Base-by-base conservation (phyloP, 2,888 invertebrate genomes). In the Monochamus alternatus region DNA sequence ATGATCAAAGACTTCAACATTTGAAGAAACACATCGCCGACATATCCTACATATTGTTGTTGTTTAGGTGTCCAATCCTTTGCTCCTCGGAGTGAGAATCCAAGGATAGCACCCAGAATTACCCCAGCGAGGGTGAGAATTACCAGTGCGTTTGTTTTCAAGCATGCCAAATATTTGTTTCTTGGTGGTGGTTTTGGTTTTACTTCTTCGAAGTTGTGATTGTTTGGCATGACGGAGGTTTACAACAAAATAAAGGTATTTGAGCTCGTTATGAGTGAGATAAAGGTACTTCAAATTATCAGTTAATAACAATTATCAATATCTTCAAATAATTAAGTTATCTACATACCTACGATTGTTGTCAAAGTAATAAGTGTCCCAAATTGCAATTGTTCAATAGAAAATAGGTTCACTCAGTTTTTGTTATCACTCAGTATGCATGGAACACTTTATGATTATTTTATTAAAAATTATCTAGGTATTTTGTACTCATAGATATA, bases 1-100 rank as follows among this genome's bases (percentile, higher is more conserved):
- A 95, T 88, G 82, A 95, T 95, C 74, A 95, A 90, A 77, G 93
- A 91, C 87, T 94, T 94, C 71, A 95, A 89, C 93, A 94, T 94
- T 77, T 93, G 89, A 80, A 95, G 90, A 83, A 95, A 93, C 66
- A 95, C 87, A 84, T 95, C 94, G 14, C 81, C 81, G 3, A 92
- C 89, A 85, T 93, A 94, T 81, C 92, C 91, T 59, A 94, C 89
- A 87, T 94, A 94, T 91, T 93, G 92, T 58, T 93, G 89, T 81
- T 94, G 92, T 64, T 94, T 86, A 52, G 88, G 84, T 1, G 90
- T 88, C 91, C 91, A 92, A 80, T 86, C 87, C 55, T 81, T 81
- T 5, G 81, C 78, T 43, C 82, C 80, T 75, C 90, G 89, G 10
- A 92, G 85, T 55, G 89, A 87, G 62, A 91, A 87, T 22, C 92